These are phyloP conservation scores for Meleagris gallopavo DNA, from an alignment of 2,113 vertebrate genomes.

Conservation along the genomic window DNA sequence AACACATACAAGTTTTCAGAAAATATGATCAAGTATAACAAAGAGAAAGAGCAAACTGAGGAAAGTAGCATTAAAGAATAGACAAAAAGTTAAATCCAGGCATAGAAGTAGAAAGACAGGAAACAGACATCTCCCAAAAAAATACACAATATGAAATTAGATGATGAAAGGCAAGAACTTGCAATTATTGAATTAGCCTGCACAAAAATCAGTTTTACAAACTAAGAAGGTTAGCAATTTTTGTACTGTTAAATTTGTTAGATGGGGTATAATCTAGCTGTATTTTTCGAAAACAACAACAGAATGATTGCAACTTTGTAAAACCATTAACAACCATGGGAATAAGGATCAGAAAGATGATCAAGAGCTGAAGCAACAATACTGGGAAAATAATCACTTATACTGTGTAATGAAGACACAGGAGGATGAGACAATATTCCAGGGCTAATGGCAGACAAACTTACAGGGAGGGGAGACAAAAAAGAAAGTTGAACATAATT, in stretches of 20 bases:
- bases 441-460: neutral
- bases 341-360: neutral
- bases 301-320: neutral
- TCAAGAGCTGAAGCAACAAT: neutral
- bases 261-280: neutral
- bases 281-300: neutral
- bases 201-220: neutral
- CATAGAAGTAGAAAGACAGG: neutral
- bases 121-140: neutral
- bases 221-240: neutral
- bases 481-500: neutral
- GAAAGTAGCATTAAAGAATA: neutral
- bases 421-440: neutral
- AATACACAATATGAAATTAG: neutral
- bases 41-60: neutral
- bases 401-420: neutral
- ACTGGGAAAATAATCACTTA: neutral
- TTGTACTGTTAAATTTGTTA: neutral
- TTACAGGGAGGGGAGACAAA: neutral
- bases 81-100: neutral
- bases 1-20: neutral
- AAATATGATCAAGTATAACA: neutral
- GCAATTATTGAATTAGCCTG: neutral
- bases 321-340: neutral
- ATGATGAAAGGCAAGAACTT: fast-evolving